Evolutionary conservation across 2,113 vertebrate genomes (phyloP).

Genomic region (Scomber scombrus): DNA sequence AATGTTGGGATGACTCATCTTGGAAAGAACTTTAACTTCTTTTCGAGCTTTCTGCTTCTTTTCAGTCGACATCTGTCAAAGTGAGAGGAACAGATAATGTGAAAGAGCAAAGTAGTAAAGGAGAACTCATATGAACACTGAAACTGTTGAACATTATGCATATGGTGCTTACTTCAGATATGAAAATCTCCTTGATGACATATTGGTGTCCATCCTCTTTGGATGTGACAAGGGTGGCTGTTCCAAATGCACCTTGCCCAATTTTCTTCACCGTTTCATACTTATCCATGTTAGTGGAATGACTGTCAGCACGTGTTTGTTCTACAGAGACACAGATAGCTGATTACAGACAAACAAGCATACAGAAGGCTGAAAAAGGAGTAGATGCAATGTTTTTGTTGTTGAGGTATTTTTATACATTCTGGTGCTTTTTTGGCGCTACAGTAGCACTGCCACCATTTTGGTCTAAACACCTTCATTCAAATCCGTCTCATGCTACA

Average conservation of each 20-base stretch:
- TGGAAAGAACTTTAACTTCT: constrained; percentile 96
- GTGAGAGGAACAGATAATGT: background rate
- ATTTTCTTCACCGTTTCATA: too few relatives aligned
- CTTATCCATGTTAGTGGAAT: too few relatives aligned
- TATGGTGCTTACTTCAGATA: constrained; percentile 88
- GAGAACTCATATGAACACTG: background rate
- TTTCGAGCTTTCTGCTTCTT: constrained; percentile 97
- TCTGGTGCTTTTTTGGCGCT: too few relatives aligned
- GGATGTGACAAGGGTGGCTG: constrained; percentile 94
- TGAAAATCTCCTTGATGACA: constrained; percentile 98
- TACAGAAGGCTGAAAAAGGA: too few relatives aligned
- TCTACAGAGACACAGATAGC: too few relatives aligned
- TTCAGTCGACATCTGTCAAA: constrained; percentile 93
- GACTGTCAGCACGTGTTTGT: too few relatives aligned
- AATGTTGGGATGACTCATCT: constrained; percentile 99
- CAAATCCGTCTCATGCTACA: too few relatives aligned
- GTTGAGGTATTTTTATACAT: too few relatives aligned
- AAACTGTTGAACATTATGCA: background rate
- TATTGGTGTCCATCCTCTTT: constrained; percentile 92
- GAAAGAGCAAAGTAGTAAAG: background rate
- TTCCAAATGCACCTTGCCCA: constrained; percentile 95
- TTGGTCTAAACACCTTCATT: too few relatives aligned
- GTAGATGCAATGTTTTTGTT: too few relatives aligned
- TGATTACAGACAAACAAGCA: too few relatives aligned
- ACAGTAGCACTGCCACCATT: too few relatives aligned